Percentiles rank a stretch among this genome's conserved stretches.
phyloP scores from a whole-genome alignment of 2,888 invertebrate genomes.

The Idaea aversata region DNA sequence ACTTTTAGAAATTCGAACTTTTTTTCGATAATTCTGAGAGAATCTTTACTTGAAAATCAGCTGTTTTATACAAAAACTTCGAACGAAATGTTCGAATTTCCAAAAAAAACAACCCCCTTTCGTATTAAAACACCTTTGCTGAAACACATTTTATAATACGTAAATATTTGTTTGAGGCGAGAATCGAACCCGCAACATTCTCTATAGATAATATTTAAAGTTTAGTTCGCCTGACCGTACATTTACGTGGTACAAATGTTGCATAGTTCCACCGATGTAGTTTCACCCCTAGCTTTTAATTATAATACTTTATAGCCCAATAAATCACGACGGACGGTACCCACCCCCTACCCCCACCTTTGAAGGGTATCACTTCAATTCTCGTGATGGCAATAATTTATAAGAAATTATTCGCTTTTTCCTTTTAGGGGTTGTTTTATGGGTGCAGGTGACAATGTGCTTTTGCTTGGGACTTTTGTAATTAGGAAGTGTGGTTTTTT shows the following conservation, averaged over 20 bases:
- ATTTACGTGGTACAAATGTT: conserved; percentile 35
- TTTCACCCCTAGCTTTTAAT: conserved; percentile 83
- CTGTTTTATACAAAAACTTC: too few species aligned
- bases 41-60: too few species aligned
- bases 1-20: too few species aligned
- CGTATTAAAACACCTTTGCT: too few species aligned
- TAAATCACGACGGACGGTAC: conserved; percentile 83
- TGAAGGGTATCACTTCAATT: conserved; percentile 85
- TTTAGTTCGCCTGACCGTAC: conserved; percentile 6
- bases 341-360: conserved; percentile 62
- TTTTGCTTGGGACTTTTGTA: conserved; percentile 14
- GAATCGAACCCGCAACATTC: background rate
- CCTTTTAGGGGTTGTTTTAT: conserved; percentile 7
- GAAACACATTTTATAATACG: too few species aligned
- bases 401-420: conserved; percentile 82
- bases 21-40: too few species aligned
- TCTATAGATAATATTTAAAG: background rate
- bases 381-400: conserved; percentile 84
- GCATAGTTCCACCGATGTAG: conserved; percentile 70
- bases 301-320: conserved; percentile 90
- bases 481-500: background rate
- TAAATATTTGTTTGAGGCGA: too few species aligned
- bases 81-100: too few species aligned
- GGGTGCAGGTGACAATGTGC: conserved; percentile 19
- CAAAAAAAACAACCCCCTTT: too few species aligned